Percentiles rank a stretch among this genome's conserved stretches.
Conservation (phyloP, 2,113 vertebrate species). For the Anguilla japonica region DNA sequence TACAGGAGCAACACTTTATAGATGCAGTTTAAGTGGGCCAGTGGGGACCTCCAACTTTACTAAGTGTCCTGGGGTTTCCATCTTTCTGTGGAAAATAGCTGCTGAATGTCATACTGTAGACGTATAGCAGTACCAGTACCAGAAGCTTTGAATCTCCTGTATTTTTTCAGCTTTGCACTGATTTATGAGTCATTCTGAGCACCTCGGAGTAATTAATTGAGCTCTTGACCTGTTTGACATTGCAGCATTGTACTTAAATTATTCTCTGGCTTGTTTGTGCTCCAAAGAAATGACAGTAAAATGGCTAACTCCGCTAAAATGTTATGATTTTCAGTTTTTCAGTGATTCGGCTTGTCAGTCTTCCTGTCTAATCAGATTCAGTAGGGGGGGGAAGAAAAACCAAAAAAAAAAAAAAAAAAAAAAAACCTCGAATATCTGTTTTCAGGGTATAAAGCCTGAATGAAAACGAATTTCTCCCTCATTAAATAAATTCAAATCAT, state of each 20-base stretch:
- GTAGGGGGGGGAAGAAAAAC: background rate
- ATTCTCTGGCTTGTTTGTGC: background rate
- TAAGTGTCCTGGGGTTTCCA: conserved; percentile 36
- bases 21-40: conserved; percentile 49
- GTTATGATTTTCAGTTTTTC: background rate
- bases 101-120: background rate
- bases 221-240: background rate
- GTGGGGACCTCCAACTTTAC: conserved; percentile 34
- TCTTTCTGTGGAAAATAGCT: background rate
- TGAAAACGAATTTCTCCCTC: conserved; percentile 54
- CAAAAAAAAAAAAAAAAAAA: background rate
- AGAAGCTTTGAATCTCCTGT: background rate
- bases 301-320: background rate
- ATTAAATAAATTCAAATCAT: conserved; percentile 62
- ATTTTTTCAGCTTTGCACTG: background rate
- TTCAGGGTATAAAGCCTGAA: conserved; percentile 37
- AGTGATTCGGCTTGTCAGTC: background rate
- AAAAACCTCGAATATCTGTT: conserved; percentile 16
- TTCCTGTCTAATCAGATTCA: background rate
- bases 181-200: background rate
- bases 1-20: conserved; percentile 54
- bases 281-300: background rate
- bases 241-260: background rate
- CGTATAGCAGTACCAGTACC: background rate
- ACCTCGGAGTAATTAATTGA: background rate